Conservation (phyloP, 2,797 vertebrate species). For the Ptychadena robeensis region DNA sequence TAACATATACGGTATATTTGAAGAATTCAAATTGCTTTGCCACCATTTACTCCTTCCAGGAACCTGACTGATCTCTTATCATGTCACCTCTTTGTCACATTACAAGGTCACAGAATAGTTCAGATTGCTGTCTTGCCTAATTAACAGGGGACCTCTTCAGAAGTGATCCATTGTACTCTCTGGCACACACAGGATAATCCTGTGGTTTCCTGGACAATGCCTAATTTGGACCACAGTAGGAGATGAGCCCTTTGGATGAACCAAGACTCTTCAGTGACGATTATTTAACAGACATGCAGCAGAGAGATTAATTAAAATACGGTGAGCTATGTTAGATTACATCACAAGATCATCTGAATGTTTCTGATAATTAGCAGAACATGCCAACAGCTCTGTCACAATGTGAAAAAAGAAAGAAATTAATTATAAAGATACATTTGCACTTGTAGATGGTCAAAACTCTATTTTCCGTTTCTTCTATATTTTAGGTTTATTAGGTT, state of each 20-base stretch:
- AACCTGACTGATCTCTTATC: background rate
- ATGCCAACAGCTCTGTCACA: background rate
- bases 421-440: too few species aligned
- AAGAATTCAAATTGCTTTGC: background rate
- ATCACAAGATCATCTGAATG: background rate
- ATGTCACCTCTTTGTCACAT: background rate
- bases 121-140: background rate
- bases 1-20: background rate
- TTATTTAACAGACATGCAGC: background rate
- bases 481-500: too few species aligned
- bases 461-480: too few species aligned
- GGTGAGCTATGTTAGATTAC: background rate
- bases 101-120: background rate
- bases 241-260: conserved; percentile 19
- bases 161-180: background rate
- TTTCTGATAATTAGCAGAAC: background rate
- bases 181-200: conserved; percentile 36
- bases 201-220: conserved; percentile 20
- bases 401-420: background rate
- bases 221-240: conserved; percentile 11
- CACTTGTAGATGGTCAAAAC: too few species aligned
- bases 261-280: background rate
- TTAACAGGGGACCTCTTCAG: conserved; percentile 17
- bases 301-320: conserved; percentile 18
- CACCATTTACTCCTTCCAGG: background rate